Conservation (phyloP, 2,888 invertebrate species). For the Agrotis ipsilon region DNA sequence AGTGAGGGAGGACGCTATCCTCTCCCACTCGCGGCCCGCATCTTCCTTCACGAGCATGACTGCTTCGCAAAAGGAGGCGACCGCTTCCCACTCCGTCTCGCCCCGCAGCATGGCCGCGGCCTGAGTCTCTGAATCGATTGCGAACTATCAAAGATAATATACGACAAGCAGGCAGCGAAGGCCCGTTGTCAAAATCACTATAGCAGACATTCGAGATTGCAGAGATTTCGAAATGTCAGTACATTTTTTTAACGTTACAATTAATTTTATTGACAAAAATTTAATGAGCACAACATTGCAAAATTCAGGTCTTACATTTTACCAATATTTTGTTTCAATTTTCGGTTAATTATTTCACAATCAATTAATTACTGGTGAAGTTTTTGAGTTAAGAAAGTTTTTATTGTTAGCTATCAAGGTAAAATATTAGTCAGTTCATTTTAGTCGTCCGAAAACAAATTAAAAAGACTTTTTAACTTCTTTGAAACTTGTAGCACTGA, state of each 20-base stretch:
- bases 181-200: constrained; percentile 25
- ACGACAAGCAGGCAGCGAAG: no score
- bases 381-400: not conserved
- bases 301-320: constrained; percentile 11
- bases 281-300: constrained; percentile 7
- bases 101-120: no score
- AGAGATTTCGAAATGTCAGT: constrained; percentile 23
- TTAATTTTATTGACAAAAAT: constrained; percentile 14
- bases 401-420: not conserved
- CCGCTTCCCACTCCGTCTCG: no score
- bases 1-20: no score
- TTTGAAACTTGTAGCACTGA: not conserved
- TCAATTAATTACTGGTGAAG: not conserved
- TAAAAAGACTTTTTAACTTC: not conserved
- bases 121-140: no score
- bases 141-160: no score
- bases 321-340: not conserved
- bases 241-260: constrained; percentile 7
- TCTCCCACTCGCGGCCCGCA: no score
- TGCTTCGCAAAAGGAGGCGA: no score
- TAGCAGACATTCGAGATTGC: not conserved
- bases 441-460: constrained; percentile 7
- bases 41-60: no score
- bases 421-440: not conserved
- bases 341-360: constrained; percentile 1